Conservation (phyloP, 2,888 invertebrate species). For the Lathronympha strigana region DNA sequence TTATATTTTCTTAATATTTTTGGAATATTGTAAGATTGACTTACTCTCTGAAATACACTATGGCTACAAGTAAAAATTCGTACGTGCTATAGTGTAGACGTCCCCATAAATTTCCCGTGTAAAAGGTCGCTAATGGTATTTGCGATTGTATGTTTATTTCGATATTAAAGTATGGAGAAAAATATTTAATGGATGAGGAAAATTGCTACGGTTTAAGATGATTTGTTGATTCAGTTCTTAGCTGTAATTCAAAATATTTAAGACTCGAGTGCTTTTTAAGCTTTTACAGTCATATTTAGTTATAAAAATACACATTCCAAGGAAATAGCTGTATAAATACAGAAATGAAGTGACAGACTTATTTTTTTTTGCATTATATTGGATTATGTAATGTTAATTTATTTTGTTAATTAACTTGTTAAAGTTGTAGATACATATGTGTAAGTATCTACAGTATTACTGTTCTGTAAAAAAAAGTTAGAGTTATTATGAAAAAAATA, state of each 20-base stretch:
- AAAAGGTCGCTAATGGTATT: constrained; percentile 77
- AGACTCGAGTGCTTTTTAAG: not conserved
- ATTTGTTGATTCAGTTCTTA: constrained; percentile 29
- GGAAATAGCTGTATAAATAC: too few relatives aligned
- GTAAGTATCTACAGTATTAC: too few relatives aligned
- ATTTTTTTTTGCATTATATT: too few relatives aligned
- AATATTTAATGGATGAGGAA: constrained; percentile 35
- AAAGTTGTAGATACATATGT: too few relatives aligned
- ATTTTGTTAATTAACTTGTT: too few relatives aligned
- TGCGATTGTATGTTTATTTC: constrained; percentile 58
- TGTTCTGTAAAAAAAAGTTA: too few relatives aligned
- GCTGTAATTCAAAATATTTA: constrained; percentile 14
- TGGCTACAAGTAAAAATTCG: constrained; percentile 70
- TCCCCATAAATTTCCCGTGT: constrained; percentile 75
- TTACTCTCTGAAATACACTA: constrained; percentile 14
- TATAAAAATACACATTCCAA: too few relatives aligned
- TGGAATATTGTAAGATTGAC: not conserved
- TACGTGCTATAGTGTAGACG: constrained; percentile 64
- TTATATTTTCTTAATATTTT: not conserved
- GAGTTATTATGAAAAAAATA: too few relatives aligned
- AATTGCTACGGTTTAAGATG: constrained; percentile 19
- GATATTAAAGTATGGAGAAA: constrained; percentile 60
- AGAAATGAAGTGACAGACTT: too few relatives aligned
- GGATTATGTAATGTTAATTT: too few relatives aligned
- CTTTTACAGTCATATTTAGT: constrained; percentile 1